Percentiles rank a stretch among this genome's conserved stretches.
These are phyloP conservation scores for Ameiurus melas DNA, from an alignment of 2,113 vertebrate genomes.

Conservation along the genomic window DNA sequence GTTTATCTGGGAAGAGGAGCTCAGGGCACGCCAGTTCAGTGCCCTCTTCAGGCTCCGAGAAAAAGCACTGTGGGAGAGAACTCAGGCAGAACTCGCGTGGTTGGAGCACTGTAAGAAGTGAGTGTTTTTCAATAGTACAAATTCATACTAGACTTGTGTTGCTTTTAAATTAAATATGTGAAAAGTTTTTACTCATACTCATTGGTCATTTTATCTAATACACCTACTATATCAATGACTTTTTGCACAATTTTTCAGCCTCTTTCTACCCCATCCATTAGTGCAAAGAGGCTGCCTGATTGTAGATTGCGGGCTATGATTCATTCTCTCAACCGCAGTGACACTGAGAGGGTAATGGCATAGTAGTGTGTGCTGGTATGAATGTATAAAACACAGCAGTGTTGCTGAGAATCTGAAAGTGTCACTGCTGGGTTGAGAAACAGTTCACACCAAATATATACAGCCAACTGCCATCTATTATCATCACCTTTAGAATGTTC, in stretches of 20 bases:
- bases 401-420: not conserved
- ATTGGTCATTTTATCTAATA: not conserved
- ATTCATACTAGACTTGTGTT: not conserved
- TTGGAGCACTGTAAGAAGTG: conserved; percentile 63
- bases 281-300: not conserved
- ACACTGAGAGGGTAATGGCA: not conserved
- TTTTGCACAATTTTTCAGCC: not conserved
- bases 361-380: not conserved
- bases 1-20: conserved; percentile 65
- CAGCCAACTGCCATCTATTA: not conserved
- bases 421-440: not conserved
- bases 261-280: not conserved
- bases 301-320: not conserved
- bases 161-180: not conserved
- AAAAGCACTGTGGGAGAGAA: conserved; percentile 63
- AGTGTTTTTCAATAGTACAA: conserved; percentile 45
- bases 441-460: not conserved
- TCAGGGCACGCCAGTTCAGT: conserved; percentile 57
- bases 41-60: conserved; percentile 66
- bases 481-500: not conserved
- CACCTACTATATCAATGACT: not conserved
- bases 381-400: not conserved
- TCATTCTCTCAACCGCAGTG: not conserved
- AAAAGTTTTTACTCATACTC: not conserved
- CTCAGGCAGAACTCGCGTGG: conserved; percentile 59